phyloP scores from a whole-genome alignment of 1,140 invertebrate genomes.

The Trachymyrmex septentrionalis region DNA sequence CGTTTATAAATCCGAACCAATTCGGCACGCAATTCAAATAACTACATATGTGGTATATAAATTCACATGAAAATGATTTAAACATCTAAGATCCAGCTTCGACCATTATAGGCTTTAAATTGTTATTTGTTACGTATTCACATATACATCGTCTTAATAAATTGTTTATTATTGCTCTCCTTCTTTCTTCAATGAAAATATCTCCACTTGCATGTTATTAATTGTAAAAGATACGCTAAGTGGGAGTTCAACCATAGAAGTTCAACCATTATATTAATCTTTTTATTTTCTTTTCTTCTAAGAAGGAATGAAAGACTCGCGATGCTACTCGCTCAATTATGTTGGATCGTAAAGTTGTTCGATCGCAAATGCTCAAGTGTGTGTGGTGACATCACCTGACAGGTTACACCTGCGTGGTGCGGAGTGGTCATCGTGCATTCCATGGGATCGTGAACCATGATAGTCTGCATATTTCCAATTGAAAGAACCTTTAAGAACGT shows the following conservation, averaged over 20 bases:
- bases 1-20: too few relatives aligned
- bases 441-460: slow-evolving; percentile 33
- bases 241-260: background rate
- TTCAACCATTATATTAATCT: background rate
- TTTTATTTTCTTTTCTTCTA: background rate
- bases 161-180: background rate
- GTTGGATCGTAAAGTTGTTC: slow-evolving; percentile 32
- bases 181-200: slow-evolving; percentile 2
- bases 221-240: background rate
- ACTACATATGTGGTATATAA: too few relatives aligned
- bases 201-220: background rate
- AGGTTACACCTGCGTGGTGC: slow-evolving; percentile 36
- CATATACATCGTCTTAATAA: too few relatives aligned
- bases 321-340: slow-evolving; percentile 7
- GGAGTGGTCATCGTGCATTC: slow-evolving; percentile 31
- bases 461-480: slow-evolving; percentile 43
- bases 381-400: slow-evolving; percentile 41
- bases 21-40: too few relatives aligned
- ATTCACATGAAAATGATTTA: too few relatives aligned
- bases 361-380: slow-evolving; percentile 31
- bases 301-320: slow-evolving; percentile 9
- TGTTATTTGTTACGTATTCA: too few relatives aligned
- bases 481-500: slow-evolving; percentile 18
- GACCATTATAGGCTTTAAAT: too few relatives aligned
- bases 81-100: too few relatives aligned